Conservation (phyloP, 2,797 vertebrate species). For the Nyctalus aviator region DNA sequence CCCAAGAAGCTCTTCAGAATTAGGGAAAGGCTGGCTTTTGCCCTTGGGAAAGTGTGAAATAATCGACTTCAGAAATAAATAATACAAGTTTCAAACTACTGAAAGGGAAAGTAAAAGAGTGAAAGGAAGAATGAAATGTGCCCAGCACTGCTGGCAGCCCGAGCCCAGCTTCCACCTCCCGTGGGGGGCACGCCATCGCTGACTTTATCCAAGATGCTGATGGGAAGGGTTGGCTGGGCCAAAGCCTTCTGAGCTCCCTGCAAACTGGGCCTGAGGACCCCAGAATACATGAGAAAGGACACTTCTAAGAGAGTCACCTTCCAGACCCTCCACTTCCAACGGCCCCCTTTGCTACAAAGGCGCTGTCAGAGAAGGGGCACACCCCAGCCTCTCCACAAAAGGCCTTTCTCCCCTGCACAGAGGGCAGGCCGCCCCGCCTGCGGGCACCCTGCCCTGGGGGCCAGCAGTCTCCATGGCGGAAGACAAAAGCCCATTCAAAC, state of each 20-base stretch:
- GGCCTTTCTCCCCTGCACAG: background rate
- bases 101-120: background rate
- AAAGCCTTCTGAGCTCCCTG: background rate
- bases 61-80: background rate
- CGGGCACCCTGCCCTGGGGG: background rate
- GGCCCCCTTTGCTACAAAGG: background rate
- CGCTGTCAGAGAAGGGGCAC: background rate
- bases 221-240: background rate
- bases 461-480: background rate
- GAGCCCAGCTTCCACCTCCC: background rate
- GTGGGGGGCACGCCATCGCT: accelerated
- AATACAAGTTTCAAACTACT: background rate
- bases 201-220: background rate
- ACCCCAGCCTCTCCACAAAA: background rate
- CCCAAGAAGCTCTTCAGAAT: background rate
- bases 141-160: background rate
- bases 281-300: accelerated
- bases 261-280: background rate
- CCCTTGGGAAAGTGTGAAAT: background rate
- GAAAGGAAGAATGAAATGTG: background rate
- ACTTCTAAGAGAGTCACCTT: background rate
- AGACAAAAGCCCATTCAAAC: constrained; percentile 68
- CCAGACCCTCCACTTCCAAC: background rate
- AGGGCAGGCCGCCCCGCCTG: background rate
- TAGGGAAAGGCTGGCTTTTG: background rate